These are phyloP conservation scores for Neodon shergylaensis DNA, from an alignment of 2,113 vertebrate species.

Conservation along the genomic window DNA sequence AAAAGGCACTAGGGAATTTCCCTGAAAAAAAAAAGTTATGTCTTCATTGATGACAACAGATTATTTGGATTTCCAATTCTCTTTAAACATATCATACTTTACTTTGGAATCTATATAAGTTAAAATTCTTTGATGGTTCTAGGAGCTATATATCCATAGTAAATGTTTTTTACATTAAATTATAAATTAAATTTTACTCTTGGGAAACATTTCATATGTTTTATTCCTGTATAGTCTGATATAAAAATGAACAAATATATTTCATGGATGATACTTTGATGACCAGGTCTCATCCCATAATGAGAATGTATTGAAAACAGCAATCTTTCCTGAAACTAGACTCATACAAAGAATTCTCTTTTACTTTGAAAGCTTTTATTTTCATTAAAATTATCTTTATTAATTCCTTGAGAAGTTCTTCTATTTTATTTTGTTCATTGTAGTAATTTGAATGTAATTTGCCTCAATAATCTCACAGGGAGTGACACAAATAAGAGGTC, in stretches of 20 bases:
- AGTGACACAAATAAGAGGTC: background rate
- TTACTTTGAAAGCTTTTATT: background rate
- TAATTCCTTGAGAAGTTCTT: background rate
- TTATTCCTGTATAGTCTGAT: background rate
- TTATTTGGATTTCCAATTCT: background rate
- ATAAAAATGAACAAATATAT: background rate
- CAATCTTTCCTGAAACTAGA: background rate
- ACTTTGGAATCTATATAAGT: background rate
- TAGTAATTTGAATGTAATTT: background rate
- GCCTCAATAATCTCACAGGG: background rate
- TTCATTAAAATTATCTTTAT: background rate
- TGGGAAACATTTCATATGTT: background rate
- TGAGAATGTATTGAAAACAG: no score
- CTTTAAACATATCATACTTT: background rate
- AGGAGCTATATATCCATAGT: background rate
- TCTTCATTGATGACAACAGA: background rate
- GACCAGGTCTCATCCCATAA: no score
- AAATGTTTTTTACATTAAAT: background rate
- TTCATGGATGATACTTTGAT: background rate
- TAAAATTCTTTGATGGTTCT: background rate
- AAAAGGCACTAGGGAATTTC: background rate
- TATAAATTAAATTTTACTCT: background rate
- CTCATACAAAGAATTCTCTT: background rate
- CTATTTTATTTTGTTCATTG: no score
- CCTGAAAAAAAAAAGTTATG: background rate